Percentiles rank a stretch among this genome's conserved stretches.
Evolutionary conservation across 1,140 invertebrate species (phyloP).

Genomic region (Sarcophaga peregrina): DNA sequence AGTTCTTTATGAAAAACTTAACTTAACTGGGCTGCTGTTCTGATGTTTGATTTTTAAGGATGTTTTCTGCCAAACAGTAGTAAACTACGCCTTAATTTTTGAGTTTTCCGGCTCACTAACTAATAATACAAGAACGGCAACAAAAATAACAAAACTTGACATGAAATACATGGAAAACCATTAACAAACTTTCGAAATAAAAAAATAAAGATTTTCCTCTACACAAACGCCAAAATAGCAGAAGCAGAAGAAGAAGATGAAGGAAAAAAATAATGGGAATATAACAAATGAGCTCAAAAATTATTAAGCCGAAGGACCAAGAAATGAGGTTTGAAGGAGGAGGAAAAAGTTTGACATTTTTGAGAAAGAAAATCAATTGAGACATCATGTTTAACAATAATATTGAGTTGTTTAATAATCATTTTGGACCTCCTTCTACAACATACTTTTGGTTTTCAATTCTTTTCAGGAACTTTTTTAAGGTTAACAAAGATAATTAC

Average conservation of each 20-base stretch:
- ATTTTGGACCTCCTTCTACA: not conserved
- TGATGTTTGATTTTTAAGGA: not conserved
- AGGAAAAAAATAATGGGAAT: not conserved
- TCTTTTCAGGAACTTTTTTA: not conserved
- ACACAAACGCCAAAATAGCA: no score
- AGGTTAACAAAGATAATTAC: not conserved
- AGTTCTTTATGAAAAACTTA: no score
- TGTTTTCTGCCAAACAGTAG: slow-evolving; percentile 1
- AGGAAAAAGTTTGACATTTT: slow-evolving; percentile 32
- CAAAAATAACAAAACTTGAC: no score
- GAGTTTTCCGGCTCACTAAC: slow-evolving; percentile 36
- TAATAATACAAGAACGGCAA: not conserved
- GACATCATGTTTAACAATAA: slow-evolving; percentile 32
- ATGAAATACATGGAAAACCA: not conserved
- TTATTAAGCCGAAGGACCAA: not conserved
- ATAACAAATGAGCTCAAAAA: slow-evolving; percentile 3
- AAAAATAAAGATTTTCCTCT: not conserved
- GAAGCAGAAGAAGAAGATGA: no score
- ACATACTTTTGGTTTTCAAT: not conserved
- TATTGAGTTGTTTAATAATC: slow-evolving; percentile 31
- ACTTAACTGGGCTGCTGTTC: no score
- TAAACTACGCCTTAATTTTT: slow-evolving; percentile 35
- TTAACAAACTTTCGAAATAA: not conserved
- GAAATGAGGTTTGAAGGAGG: not conserved
- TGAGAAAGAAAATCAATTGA: slow-evolving; percentile 33